Percentiles rank a stretch among this genome's conserved stretches.
Evolutionary conservation across 1,140 invertebrate species (phyloP).

Genomic region (Drosophila kanapiae): DNA sequence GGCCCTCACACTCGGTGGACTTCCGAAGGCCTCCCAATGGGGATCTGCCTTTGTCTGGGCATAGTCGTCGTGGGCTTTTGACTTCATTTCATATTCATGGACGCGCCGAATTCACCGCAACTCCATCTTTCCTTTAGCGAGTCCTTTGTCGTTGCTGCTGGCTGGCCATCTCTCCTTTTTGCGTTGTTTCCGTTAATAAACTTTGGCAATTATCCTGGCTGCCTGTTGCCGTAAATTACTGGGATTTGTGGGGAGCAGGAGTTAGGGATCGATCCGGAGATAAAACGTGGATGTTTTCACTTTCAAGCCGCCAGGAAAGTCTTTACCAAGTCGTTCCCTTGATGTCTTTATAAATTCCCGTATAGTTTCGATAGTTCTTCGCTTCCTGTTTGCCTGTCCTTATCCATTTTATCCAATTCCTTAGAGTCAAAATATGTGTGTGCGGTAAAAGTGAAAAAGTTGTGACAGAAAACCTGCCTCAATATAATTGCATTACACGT

Average conservation of each 20-base stretch:
- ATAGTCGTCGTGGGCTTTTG: conserved; percentile 26
- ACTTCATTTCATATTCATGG: conserved; percentile 78
- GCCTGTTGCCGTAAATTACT: conserved; percentile 65
- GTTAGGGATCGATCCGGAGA: conserved; percentile 5
- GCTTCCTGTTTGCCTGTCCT: conserved; percentile 13
- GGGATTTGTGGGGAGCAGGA: conserved; percentile 35
- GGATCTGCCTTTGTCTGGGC: conserved; percentile 17
- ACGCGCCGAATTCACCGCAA: conserved; percentile 60
- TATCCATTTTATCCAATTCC: conserved; percentile 46
- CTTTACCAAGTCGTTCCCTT: conserved; percentile 10
- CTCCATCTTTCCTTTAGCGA: conserved; percentile 47
- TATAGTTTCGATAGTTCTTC: conserved; percentile 18
- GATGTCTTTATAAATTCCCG: conserved; percentile 11
- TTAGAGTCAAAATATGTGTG: conserved; percentile 39
- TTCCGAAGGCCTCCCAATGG: conserved; percentile 17
- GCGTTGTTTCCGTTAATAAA: conserved; percentile 71
- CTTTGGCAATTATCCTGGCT: conserved; percentile 75
- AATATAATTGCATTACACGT: conserved; percentile 80
- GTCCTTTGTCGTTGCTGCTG: conserved; percentile 4
- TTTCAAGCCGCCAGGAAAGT: conserved; percentile 4
- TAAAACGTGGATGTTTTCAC: conserved; percentile 19
- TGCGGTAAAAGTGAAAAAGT: conserved; percentile 62
- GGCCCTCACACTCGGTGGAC: conserved; percentile 27
- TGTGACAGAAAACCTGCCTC: conserved; percentile 68
- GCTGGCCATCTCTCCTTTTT: conserved; percentile 2